A percentile compares a stretch with the other conserved stretches of the same genome.
Conservation (phyloP, 1,140 invertebrate genomes). For the Drosophila orena region DNA sequence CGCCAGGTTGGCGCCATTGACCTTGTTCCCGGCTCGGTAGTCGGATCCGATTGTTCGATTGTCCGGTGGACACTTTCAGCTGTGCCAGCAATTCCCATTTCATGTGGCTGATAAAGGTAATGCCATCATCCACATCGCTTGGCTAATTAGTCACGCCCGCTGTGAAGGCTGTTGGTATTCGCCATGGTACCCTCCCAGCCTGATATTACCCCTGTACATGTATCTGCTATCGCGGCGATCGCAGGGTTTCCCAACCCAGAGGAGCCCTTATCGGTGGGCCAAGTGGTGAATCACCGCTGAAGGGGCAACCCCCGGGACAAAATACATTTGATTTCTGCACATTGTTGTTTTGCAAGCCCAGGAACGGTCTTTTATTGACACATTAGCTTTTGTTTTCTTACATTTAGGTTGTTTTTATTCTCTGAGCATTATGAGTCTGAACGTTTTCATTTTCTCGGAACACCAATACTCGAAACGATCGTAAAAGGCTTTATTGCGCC, state of each 20-base stretch:
- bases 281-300: slow-evolving; percentile 23
- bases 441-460: not conserved
- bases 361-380: too few species aligned
- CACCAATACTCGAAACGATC: not conserved
- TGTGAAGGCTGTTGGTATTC: slow-evolving; percentile 9
- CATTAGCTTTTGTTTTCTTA: too few species aligned
- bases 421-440: too few species aligned
- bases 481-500: too few species aligned
- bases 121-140: slow-evolving; percentile 43
- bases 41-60: slow-evolving; percentile 20
- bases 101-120: slow-evolving; percentile 47
- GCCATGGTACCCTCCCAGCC: not conserved
- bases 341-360: too few species aligned
- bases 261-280: slow-evolving; percentile 19
- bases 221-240: slow-evolving; percentile 7
- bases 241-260: slow-evolving; percentile 16
- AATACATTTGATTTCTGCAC: slow-evolving; percentile 15
- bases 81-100: slow-evolving; percentile 19
- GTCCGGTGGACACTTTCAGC: slow-evolving; percentile 15
- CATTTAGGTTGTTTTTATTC: too few species aligned
- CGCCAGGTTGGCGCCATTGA: slow-evolving; percentile 45
- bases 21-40: slow-evolving; percentile 25
- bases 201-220: not conserved
- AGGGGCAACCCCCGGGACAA: slow-evolving; percentile 36
- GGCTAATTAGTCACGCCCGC: slow-evolving; percentile 46